Evolutionary conservation across 2,113 vertebrate species (phyloP).

Genomic region (Alethe castanea): DNA sequence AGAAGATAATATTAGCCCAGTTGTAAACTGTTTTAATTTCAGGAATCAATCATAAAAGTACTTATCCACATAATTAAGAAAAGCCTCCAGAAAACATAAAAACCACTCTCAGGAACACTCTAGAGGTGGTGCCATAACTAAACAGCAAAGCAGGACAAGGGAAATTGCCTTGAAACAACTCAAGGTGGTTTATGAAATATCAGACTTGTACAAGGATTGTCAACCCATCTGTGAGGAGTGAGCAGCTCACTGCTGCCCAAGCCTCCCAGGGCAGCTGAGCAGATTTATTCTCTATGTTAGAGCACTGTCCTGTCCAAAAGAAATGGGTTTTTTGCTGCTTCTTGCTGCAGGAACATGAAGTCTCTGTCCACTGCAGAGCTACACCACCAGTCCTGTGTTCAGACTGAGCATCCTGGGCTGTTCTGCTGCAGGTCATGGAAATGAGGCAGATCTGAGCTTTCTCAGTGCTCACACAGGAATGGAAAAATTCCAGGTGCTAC

Average conservation of each 20-base stretch:
- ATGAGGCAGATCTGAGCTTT: background rate
- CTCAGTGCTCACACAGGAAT: background rate
- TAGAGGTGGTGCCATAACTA: background rate
- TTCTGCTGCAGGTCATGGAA: background rate
- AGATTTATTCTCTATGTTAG: background rate
- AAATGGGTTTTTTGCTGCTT: background rate
- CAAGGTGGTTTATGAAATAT: background rate
- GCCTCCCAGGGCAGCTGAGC: background rate
- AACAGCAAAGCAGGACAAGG: background rate
- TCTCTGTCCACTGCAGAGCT: background rate
- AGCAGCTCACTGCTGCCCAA: background rate
- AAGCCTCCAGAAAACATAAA: slow-evolving; percentile 11
- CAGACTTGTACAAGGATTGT: background rate
- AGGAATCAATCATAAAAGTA: slow-evolving; percentile 19
- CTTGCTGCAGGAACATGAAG: background rate
- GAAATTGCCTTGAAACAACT: background rate
- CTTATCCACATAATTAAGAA: slow-evolving; percentile 3
- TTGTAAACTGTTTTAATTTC: background rate
- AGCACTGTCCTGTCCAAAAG: background rate
- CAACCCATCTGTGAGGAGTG: background rate
- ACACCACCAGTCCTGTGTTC: accelerated
- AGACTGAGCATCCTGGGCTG: background rate
- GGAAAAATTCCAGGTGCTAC: background rate
- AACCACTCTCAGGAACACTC: background rate
- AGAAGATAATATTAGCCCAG: background rate